Base-by-base conservation (phyloP, 2,113 vertebrate species). In the Elephas maximus region DNA sequence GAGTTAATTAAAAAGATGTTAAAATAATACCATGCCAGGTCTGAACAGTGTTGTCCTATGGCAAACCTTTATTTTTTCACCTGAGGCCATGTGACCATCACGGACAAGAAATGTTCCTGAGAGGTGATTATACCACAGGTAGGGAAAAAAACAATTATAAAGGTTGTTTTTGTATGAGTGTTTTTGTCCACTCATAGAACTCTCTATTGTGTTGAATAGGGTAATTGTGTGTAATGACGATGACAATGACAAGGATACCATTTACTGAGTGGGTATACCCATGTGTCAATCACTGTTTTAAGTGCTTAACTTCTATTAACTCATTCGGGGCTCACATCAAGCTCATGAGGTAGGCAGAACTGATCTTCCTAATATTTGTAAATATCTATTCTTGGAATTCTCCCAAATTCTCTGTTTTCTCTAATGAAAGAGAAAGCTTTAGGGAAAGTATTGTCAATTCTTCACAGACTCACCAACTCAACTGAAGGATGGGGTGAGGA, bases 321-420 rank as follows among this genome's bases (percentile, higher is more conserved):
- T 89, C 78, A 90, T 71, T 92, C 94, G 37, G 37, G 37, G 37
- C 37, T 95, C 73, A 71, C 37, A 86, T 67, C 24, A 86, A 95
- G 5, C 37, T 90, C 60, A 62, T n/a, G 51, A 94, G 88, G 14
- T 71, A 88, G 48, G 63, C 44, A 79, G 51, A 93, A 78, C 28
- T 65, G 57, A 80, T 77, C 73, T 94, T 85, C 76, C 53, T 33
- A 77, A 76, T 21, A 90, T 71, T 30, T 85, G 21, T 9, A 71
- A 91, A 88, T 74, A 86, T 9, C 21, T 85, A 63, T 71, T 80
- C 57, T 93, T 69, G 23, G 0, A 33, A 86, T 37, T 90, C 88
- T 82, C 20, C 33, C 20, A 82, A 82, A 78, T 91, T 48, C 48
- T 83, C 63, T 85, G 30, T 73, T 88, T 90, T 87, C 44, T 90